Conservation (phyloP, 2,797 vertebrate genomes). For the Rhinogobio ventralis region DNA sequence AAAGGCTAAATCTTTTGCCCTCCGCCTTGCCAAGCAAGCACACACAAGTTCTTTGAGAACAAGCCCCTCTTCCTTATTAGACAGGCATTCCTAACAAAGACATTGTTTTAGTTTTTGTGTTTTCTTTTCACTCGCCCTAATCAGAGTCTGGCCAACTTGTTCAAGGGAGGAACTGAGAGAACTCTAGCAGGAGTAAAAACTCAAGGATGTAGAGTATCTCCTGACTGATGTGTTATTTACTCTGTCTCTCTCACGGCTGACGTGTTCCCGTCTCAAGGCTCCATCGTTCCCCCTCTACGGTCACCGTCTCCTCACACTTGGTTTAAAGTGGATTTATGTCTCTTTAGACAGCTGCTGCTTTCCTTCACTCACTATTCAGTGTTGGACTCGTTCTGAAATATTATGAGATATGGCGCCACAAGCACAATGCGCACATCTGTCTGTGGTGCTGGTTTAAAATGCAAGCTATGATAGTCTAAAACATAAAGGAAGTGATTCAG, state of each 20-base stretch:
- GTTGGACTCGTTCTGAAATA: slow-evolving; percentile 16
- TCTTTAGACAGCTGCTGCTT: slow-evolving; percentile 55
- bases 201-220: slow-evolving; percentile 41
- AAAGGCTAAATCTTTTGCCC: slow-evolving; percentile 18
- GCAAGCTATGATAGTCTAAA: neutral
- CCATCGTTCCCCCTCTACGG: neutral
- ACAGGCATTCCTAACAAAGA: slow-evolving; percentile 30
- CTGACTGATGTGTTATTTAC: slow-evolving; percentile 8
- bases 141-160: slow-evolving; percentile 32
- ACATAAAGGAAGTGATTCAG: neutral
- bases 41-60: neutral
- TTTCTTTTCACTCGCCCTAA: slow-evolving; percentile 22
- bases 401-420: neutral
- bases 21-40: slow-evolving; percentile 9
- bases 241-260: slow-evolving; percentile 23
- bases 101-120: slow-evolving; percentile 32
- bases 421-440: neutral
- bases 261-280: slow-evolving; percentile 59
- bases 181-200: slow-evolving; percentile 35
- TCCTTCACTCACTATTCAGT: slow-evolving; percentile 14
- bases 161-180: slow-evolving; percentile 18
- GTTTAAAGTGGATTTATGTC: slow-evolving; percentile 37
- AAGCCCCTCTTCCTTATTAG: neutral
- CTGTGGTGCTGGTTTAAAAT: neutral
- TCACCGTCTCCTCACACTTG: slow-evolving; percentile 11